These are phyloP conservation scores for Bombus ignitus DNA, from an alignment of 1,140 invertebrate genomes.

Conservation along the genomic window DNA sequence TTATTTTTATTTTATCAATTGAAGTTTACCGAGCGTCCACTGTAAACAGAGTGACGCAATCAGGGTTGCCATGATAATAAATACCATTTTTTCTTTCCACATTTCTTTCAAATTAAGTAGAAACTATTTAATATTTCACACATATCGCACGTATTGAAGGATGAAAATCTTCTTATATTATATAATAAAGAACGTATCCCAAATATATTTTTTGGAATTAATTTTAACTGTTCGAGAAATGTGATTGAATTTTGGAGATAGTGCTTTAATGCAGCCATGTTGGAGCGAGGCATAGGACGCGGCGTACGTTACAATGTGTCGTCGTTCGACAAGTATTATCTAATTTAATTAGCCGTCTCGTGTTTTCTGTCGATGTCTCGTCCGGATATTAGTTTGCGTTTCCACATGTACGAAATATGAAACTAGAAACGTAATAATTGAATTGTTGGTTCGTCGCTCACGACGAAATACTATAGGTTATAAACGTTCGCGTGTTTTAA, in stretches of 20 bases:
- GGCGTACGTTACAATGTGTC: conserved; percentile 64
- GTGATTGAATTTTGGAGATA: conserved; percentile 37
- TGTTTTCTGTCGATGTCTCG: conserved; percentile 13
- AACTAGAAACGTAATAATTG: background rate
- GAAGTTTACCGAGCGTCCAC: conserved; percentile 29
- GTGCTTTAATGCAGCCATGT: conserved; percentile 66
- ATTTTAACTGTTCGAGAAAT: background rate
- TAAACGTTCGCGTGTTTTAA: conserved; percentile 31
- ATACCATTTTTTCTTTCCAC: background rate
- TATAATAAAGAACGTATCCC: background rate
- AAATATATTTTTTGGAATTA: background rate
- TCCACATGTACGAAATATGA: conserved; percentile 7
- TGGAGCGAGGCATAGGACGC: conserved; percentile 67
- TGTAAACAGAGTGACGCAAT: conserved; percentile 48
- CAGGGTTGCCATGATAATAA: conserved; percentile 34
- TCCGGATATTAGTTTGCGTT: background rate
- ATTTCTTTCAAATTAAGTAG: background rate
- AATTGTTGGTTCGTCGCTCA: background rate
- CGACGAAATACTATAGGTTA: conserved; percentile 50
- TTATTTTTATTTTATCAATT: conserved; percentile 32
- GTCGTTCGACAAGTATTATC: conserved; percentile 34
- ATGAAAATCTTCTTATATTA: background rate
- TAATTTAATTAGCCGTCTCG: conserved; percentile 55
- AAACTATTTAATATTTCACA: background rate
- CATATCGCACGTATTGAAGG: no score